Conservation (phyloP, 2,113 vertebrate species). For the Poeciliopsis prolifica region DNA sequence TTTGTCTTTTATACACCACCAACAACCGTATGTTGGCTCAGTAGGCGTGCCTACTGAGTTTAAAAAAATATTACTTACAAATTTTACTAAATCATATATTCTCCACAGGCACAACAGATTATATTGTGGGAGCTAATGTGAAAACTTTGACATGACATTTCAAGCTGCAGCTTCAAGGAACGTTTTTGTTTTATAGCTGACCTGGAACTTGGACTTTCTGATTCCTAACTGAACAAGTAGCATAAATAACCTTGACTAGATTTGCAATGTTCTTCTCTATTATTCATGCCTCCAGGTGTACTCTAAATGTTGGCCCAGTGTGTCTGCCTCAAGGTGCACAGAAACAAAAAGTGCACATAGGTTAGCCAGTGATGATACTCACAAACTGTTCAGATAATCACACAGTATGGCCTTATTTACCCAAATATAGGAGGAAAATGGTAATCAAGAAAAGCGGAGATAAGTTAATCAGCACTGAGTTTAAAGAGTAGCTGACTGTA, state of each 20-base stretch:
- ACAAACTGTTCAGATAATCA: conserved; percentile 59
- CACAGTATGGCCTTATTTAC: conserved; percentile 58
- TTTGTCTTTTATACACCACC: no score
- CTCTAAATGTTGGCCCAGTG: conserved; percentile 39
- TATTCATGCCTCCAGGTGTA: conserved; percentile 47
- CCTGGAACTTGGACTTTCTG: background rate
- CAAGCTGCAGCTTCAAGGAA: background rate
- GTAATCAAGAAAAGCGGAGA: conserved; percentile 62
- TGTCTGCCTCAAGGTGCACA: conserved; percentile 42
- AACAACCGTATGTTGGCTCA: no score
- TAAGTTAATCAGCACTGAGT: conserved; percentile 62
- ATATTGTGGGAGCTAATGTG: background rate
- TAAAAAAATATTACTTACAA: no score
- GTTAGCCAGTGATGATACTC: conserved; percentile 60
- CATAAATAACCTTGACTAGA: background rate
- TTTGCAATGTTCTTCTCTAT: conserved; percentile 39
- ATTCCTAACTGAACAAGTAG: background rate
- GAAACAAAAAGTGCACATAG: conserved; percentile 24
- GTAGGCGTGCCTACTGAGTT: no score
- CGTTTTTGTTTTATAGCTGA: background rate
- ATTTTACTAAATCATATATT: background rate
- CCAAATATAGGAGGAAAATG: conserved; percentile 42
- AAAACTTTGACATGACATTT: background rate
- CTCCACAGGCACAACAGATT: background rate
- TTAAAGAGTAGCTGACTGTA: conserved; percentile 17